A percentile compares a stretch with the other conserved stretches of the same genome.
phyloP scores from a whole-genome alignment of 2,888 invertebrate species.

The Xylota segnis region DNA sequence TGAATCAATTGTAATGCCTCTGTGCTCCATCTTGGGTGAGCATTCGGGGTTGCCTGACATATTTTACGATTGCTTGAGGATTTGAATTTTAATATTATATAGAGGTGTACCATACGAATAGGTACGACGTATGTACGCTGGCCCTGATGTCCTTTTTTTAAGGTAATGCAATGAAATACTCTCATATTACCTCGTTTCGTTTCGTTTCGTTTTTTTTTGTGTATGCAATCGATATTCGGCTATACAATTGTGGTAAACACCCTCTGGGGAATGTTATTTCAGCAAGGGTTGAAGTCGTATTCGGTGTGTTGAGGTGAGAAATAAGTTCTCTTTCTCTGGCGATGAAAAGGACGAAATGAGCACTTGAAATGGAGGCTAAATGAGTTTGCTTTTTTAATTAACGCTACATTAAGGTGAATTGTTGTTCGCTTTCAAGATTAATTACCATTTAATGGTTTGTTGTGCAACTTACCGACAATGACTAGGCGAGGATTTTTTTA shows the following conservation, averaged over 20 bases:
- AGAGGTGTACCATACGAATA: slow-evolving; percentile 7
- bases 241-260: slow-evolving; percentile 47
- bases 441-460: slow-evolving; percentile 61
- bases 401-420: slow-evolving; percentile 17
- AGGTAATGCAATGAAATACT: slow-evolving; percentile 45
- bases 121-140: neutral
- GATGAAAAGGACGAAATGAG: neutral
- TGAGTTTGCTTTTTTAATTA: slow-evolving; percentile 61
- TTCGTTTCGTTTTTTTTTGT: neutral
- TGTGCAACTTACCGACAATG: slow-evolving; percentile 8
- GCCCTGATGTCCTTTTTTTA: slow-evolving; percentile 14
- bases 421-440: slow-evolving; percentile 51
- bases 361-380: slow-evolving; percentile 44
- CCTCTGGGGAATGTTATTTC: slow-evolving; percentile 34
- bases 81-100: slow-evolving; percentile 71
- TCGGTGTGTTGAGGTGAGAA: slow-evolving; percentile 33
- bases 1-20: slow-evolving; percentile 72
- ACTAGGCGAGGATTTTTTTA: slow-evolving; percentile 17
- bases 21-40: slow-evolving; percentile 32
- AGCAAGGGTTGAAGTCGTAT: slow-evolving; percentile 19
- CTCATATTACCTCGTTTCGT: slow-evolving; percentile 5
- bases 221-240: slow-evolving; percentile 55
- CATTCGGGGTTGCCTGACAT: slow-evolving; percentile 47
- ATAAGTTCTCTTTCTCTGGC: slow-evolving; percentile 1
- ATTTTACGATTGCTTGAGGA: slow-evolving; percentile 62